These are phyloP conservation scores for Xylocopa sonorina DNA, from an alignment of 1,140 invertebrate genomes.

Conservation along the genomic window DNA sequence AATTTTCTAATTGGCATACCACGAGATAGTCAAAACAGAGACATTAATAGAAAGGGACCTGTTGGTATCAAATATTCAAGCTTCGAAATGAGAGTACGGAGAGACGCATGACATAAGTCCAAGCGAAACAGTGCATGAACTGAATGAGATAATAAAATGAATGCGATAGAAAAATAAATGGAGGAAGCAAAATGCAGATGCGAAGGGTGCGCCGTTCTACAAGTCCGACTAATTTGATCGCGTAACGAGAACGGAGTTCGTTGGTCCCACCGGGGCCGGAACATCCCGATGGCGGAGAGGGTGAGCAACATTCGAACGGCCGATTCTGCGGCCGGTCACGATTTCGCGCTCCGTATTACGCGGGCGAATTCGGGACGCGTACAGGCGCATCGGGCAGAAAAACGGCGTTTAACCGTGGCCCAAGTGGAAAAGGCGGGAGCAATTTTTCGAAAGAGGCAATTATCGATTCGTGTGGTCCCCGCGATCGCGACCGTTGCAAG, in stretches of 20 bases:
- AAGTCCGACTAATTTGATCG: not conserved
- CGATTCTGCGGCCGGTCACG: constrained; percentile 64
- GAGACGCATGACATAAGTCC: too few species aligned
- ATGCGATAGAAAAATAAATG: too few species aligned
- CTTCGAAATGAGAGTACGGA: too few species aligned
- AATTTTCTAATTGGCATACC: too few species aligned
- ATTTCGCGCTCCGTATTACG: constrained; percentile 69
- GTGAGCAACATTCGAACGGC: not conserved
- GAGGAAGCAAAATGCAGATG: too few species aligned
- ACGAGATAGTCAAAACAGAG: too few species aligned
- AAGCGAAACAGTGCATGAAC: too few species aligned
- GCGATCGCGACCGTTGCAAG: constrained; percentile 63
- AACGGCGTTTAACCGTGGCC: constrained; percentile 72
- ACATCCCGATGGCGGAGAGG: constrained; percentile 1
- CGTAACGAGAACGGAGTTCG: constrained; percentile 11
- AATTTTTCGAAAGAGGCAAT: constrained; percentile 79
- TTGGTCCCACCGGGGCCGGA: constrained; percentile 14
- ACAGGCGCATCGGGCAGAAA: constrained; percentile 71
- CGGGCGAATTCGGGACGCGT: constrained; percentile 71
- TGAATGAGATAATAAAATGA: too few species aligned
- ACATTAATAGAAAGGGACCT: too few species aligned
- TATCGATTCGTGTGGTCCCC: constrained; percentile 82
- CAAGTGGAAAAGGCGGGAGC: constrained; percentile 77
- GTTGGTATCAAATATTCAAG: too few species aligned
- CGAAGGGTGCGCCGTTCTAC: not conserved